These are phyloP conservation scores for Taenaris catops DNA, from an alignment of 2,888 invertebrate species.

Conservation along the genomic window DNA sequence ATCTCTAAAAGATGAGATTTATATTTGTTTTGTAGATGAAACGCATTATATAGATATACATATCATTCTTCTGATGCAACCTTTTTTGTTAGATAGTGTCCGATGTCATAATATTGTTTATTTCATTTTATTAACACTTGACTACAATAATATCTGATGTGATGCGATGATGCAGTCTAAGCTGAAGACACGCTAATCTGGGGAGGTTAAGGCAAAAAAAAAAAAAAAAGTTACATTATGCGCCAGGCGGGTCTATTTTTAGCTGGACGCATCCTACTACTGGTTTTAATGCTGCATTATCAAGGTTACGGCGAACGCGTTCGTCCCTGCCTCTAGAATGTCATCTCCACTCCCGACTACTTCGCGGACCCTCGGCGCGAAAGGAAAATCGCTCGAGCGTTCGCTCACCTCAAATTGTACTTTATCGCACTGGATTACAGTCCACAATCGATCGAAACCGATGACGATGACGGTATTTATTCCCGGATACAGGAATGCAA, in stretches of 20 bases:
- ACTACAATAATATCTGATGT: no score
- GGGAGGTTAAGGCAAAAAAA: no score
- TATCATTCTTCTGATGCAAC: no score
- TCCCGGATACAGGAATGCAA: conserved; percentile 64
- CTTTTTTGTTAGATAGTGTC: no score
- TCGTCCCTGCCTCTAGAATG: conserved; percentile 45
- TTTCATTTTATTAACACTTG: no score
- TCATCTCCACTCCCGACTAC: conserved; percentile 52
- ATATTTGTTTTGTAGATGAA: no score
- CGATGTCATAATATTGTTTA: no score
- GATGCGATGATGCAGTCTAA: no score
- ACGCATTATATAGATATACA: no score
- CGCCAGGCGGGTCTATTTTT: conserved; percentile 63
- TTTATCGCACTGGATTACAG: conserved; percentile 31
- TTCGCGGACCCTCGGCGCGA: conserved; percentile 36
- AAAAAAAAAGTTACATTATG: conserved; percentile 51
- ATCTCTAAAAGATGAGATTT: no score
- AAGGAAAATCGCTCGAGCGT: conserved; percentile 34
- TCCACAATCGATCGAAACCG: conserved; percentile 22
- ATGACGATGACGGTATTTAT: conserved; percentile 32
- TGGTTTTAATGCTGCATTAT: conserved; percentile 61
- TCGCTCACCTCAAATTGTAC: conserved; percentile 29
- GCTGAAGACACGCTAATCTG: no score
- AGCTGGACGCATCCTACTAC: conserved; percentile 71
- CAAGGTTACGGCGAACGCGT: conserved; percentile 58